Percentiles rank a stretch among this genome's conserved stretches.
These are phyloP conservation scores for Dolichotis patagonum DNA, from an alignment of 2,113 vertebrate species.

Conservation along the genomic window DNA sequence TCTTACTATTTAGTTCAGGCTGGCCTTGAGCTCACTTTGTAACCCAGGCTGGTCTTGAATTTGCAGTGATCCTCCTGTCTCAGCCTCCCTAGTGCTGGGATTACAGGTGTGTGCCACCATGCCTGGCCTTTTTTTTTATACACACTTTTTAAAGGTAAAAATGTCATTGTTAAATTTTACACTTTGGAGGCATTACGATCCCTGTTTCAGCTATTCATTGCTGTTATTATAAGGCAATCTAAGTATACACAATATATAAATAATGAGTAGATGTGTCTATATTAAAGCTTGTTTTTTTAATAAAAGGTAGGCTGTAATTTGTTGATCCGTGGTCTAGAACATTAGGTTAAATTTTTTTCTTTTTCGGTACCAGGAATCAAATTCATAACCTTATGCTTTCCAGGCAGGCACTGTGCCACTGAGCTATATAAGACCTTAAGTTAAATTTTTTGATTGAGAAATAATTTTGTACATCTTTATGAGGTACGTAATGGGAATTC, in stretches of 20 bases:
- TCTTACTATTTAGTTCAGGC: no score
- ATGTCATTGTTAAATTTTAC: not conserved
- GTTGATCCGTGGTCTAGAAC: not conserved
- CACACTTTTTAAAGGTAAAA: not conserved
- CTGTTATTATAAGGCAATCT: not conserved
- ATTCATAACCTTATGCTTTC: no score
- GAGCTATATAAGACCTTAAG: no score
- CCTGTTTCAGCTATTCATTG: not conserved
- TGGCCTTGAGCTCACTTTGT: no score
- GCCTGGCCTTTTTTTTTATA: not conserved
- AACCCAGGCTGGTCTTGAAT: no score
- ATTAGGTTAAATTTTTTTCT: not conserved
- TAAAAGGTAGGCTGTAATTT: not conserved
- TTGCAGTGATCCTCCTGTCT: no score
- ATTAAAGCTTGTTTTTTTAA: not conserved
- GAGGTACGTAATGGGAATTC: not conserved
- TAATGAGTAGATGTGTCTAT: not conserved
- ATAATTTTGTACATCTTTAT: not conserved
- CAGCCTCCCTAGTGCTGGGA: no score
- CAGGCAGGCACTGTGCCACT: no score
- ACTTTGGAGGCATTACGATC: not conserved
- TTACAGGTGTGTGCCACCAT: no score
- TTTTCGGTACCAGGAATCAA: no score
- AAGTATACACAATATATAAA: not conserved
- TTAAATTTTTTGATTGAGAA: not conserved